Base-by-base conservation (phyloP, 2,113 vertebrate genomes). In the Dicentrarchus labrax region DNA sequence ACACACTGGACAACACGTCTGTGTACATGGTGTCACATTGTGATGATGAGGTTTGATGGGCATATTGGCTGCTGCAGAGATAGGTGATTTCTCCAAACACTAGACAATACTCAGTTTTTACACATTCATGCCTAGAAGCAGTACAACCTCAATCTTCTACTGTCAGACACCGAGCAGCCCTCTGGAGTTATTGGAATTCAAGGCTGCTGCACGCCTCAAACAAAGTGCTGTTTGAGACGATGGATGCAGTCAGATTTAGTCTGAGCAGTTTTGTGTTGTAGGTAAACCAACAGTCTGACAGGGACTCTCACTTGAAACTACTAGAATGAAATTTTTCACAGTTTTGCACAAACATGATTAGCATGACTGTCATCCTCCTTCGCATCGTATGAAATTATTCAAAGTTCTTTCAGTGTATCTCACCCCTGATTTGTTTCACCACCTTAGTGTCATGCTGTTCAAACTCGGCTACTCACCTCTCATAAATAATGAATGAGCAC, bases 401-500 rank as follows among this genome's bases (percentile, higher is more conserved):
- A 50, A 60, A 76, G 30, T 79, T 76, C 39, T 61, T 67, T 47
- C 4, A 9, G 4, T 38, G 19, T 15, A 30, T 38, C 59, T 73
- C 65, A 19, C 38, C 19, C 62, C 51, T 30, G 75, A 87, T 83
- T 84, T 68, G 80, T 79, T 87, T 80, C 73, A 72, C 43, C 78
- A 61, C 64, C 22, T 74, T 30, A 24, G 59, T 69, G 67, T 66
- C 71, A 7, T 22, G 57, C 78, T 74, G 84, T 70, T 89, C 74
- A 72, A 78, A 75, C 72, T 60, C 57, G 5, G 68, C 83, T 64
- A 62, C 68, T 77, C 68, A 60, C 83, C 80, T 85, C 82, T 80
- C 71, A 89, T 88, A 43, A 84, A 90, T 90, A 84, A 89, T 89
- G 39, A 82, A 91, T 78, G 81, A 64, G 53, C 65, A 9, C 60